These are phyloP conservation scores for Hyposoter dolosus DNA, from an alignment of 2,888 invertebrate genomes.

Conservation along the genomic window DNA sequence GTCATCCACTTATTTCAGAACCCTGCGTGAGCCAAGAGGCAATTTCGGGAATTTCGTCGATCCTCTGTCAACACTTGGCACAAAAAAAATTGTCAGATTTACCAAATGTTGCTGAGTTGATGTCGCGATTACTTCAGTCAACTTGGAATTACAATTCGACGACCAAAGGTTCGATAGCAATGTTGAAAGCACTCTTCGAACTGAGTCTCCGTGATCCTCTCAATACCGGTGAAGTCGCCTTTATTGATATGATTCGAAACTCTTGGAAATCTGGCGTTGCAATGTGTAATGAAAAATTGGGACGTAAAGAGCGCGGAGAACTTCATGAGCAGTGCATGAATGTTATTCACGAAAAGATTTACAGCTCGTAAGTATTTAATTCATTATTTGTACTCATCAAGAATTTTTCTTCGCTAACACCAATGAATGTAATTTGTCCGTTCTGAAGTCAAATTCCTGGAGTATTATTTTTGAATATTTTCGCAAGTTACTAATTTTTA, in stretches of 20 bases:
- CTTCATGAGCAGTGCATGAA: conserved; percentile 80
- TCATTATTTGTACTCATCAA: background rate
- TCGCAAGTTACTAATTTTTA: background rate
- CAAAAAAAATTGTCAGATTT: conserved; percentile 42
- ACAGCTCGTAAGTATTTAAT: conserved; percentile 74
- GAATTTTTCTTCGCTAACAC: conserved; percentile 20
- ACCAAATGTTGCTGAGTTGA: conserved; percentile 70
- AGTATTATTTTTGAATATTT: conserved; percentile 36
- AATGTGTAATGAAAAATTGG: conserved; percentile 72
- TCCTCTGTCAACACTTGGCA: conserved; percentile 79
- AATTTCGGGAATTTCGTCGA: conserved; percentile 82
- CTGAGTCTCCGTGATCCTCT: conserved; percentile 72
- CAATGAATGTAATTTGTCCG: conserved; percentile 16
- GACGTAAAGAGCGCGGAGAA: conserved; percentile 73
- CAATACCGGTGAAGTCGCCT: conserved; percentile 62
- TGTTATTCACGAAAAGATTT: conserved; percentile 80
- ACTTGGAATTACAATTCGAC: conserved; percentile 74
- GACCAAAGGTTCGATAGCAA: conserved; percentile 71
- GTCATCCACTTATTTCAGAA: conserved; percentile 80
- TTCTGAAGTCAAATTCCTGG: background rate
- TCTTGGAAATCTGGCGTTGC: conserved; percentile 77
- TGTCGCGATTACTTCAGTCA: conserved; percentile 73
- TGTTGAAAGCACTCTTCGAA: conserved; percentile 78
- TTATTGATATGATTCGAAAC: conserved; percentile 69
- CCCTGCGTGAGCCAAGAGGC: conserved; percentile 83